Base-by-base conservation (phyloP, 2,888 invertebrate species). In the Andricus curvator region DNA sequence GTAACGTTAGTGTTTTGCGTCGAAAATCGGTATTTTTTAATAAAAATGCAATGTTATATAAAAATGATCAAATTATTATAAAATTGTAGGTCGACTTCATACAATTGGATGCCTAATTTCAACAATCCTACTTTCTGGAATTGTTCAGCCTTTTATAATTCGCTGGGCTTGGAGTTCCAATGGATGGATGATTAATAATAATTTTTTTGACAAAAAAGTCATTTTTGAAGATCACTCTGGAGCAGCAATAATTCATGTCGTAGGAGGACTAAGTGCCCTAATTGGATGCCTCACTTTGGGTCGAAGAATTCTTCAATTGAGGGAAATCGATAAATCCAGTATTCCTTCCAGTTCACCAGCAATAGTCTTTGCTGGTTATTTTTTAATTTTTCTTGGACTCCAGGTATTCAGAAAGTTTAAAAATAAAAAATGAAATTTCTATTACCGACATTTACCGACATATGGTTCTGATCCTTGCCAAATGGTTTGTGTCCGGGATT, bases 331-430 rank as follows among this genome's bases (percentile, higher is more conserved):
- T 81, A 88, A 90, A 60, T 88, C 90, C 13, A 93, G 91, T 41
- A 80, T 93, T 13, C 87, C 90, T 1, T 84, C 85, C n/a, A 89
- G 89, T 81, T 89, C 91, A 20, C 87, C 89, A 0, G 89, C 88
- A n/a, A 88, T 84, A 4, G 88, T 88, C 4, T 86, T 90, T 17
- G 86, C 88, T 13, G 93, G 93, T 9, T 90, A 92, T 64, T 77
- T 92, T n/a, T 85, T 93, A 25, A 86, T 93, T 15, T 87, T 93
- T 33, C 66, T 91, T 25, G 93, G 93, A 17, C 89, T 93, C 33
- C 89, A 89, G 87, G 91, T 90, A 13, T 2, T 6, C 2, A n/a
- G 20, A 33, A 33, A 2, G 33, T 33, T 65, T 20, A 8, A 15
- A 62, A 60, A 22, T 2, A 9, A 22, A 2, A 8, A 60, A 11